phyloP scores from a whole-genome alignment of 2,888 invertebrate genomes.

The Alitta virens region DNA sequence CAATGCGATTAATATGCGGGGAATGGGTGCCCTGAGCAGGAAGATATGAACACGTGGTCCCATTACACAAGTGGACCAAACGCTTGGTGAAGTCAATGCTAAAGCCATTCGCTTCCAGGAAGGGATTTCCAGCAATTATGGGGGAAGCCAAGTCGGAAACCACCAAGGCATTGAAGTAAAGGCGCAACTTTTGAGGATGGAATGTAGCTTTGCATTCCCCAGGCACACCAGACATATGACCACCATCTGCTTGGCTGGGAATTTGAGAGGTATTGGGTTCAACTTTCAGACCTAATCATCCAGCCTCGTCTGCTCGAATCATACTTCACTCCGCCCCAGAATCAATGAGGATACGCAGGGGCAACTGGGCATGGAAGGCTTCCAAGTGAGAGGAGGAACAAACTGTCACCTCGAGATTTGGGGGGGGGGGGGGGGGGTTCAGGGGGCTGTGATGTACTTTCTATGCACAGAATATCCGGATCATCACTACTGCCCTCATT shows the following conservation, averaged over 20 bases:
- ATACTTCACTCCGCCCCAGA: not conserved
- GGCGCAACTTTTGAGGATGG: not conserved
- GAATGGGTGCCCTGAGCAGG: not conserved
- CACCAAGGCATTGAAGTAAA: conserved; percentile 22
- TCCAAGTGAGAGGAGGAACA: not conserved
- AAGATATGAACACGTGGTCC: not conserved
- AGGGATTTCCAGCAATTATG: conserved; percentile 28
- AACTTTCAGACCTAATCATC: not conserved
- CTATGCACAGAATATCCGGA: too few relatives aligned
- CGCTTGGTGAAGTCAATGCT: conserved; percentile 25
- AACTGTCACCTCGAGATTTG: too few relatives aligned
- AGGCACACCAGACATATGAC: conserved; percentile 19
- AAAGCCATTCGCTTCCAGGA: conserved; percentile 31
- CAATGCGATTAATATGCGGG: not conserved
- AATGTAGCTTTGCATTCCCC: conserved; percentile 17
- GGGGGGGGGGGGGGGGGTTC: too few relatives aligned
- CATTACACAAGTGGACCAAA: conserved; percentile 16
- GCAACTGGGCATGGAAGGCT: not conserved
- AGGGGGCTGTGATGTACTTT: too few relatives aligned
- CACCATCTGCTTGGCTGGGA: conserved; percentile 1
- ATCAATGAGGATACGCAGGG: not conserved
- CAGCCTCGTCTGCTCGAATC: not conserved
- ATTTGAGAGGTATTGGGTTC: conserved; percentile 2
- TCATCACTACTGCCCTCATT: too few relatives aligned
- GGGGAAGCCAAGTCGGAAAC: conserved; percentile 29